Conservation (phyloP, 2,888 invertebrate species). For the Drosophila austrosaltans region DNA sequence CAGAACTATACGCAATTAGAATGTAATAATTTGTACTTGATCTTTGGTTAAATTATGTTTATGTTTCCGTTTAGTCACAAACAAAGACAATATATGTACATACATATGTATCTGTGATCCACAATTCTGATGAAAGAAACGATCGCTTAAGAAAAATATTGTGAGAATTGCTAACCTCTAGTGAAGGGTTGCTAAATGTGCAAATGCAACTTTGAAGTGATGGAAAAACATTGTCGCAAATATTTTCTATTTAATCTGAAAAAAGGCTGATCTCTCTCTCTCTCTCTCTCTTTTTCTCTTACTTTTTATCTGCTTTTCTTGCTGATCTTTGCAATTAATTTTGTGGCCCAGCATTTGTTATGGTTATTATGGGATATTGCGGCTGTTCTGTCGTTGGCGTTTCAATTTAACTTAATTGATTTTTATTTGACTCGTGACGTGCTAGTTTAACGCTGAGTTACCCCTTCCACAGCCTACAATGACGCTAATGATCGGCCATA, state of each 20-base stretch:
- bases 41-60: too few relatives aligned
- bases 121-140: too few relatives aligned
- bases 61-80: too few relatives aligned
- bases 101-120: too few relatives aligned
- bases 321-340: slow-evolving; percentile 10
- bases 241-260: not conserved
- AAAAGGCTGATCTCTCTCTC: slow-evolving; percentile 3
- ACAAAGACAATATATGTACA: too few relatives aligned
- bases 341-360: not conserved
- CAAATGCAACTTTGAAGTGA: not conserved
- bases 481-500: slow-evolving; percentile 60
- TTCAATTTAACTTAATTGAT: slow-evolving; percentile 68
- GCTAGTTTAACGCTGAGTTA: slow-evolving; percentile 18
- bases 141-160: too few relatives aligned
- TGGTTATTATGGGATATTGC: slow-evolving; percentile 6
- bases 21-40: too few relatives aligned
- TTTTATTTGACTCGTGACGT: slow-evolving; percentile 64
- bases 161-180: not conserved
- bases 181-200: not conserved
- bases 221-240: not conserved
- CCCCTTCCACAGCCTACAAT: slow-evolving; percentile 13
- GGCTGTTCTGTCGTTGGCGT: slow-evolving; percentile 27
- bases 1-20: too few relatives aligned
- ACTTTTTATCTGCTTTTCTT: not conserved
- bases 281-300: too few relatives aligned